Base-by-base conservation (phyloP, 2,888 invertebrate species). In the Myopa tessellatipennis region DNA sequence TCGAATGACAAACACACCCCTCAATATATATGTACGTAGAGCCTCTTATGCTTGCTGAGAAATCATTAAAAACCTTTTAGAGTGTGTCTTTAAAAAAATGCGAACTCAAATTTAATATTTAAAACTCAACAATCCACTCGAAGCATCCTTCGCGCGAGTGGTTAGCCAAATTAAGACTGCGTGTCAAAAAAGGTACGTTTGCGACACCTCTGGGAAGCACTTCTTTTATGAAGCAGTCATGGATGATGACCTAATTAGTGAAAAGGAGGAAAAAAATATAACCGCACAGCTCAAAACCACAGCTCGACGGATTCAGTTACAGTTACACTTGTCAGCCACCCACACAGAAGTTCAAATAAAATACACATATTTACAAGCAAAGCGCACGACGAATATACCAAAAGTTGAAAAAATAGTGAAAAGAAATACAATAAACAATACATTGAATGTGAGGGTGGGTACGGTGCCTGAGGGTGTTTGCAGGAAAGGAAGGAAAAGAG, bases 241-340 rank as follows among this genome's bases (percentile, higher is more conserved):
- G 63, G 34, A 60, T 36, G 73, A 60, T 73, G 60, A 73, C 73
- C 60, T 73, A 61, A 38, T 73, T 73, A 40, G 45, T 55, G 36
- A 34, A 73, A 40, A 70, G 10, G 4, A 55, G 8, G 55, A n/a
- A 50, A 70, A 70, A 40, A 68, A 26, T 26, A 26, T 26, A 26
- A 26, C 26, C 26, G 26, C 26, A 26, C 26, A 36, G 18, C 68
- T 40, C 45, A n/a, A 55, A 70, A 50, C 8, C 34, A 10, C 67
- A 40, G 3, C n/a, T 63, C 45, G 45, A 10, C 70, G 16, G 45
- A 55, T 50, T 50, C 40, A 50, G 45, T 70, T 40, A 55, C 52
- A 40, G 14, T 45, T n/a, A 12, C 34, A 50, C 55, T 50, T 65
- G 65, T 38, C 38, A 34, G 55, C 36, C 67, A 67, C 55, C 58